A percentile compares a stretch with the other conserved stretches of the same genome.
phyloP scores from a whole-genome alignment of 2,797 vertebrate species.

The Heterohyrax brucei region DNA sequence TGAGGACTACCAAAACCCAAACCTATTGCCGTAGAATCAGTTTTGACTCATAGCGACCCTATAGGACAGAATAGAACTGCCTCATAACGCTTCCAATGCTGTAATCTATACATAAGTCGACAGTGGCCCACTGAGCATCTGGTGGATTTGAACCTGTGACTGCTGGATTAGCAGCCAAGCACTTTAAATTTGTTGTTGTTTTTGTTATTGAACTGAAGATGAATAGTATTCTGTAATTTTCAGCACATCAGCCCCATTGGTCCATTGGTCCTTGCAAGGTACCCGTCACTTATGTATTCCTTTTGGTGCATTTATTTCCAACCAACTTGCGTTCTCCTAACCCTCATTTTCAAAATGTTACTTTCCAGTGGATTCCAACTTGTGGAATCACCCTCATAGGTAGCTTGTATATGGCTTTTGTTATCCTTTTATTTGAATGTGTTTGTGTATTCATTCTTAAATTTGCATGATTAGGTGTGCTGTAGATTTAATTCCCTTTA shows the following conservation, averaged over 20 bases:
- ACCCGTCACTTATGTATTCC: background rate
- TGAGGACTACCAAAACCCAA: background rate
- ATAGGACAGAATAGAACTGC: no score
- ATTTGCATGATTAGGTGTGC: constrained; percentile 14
- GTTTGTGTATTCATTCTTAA: constrained; percentile 49
- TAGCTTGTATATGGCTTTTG: background rate
- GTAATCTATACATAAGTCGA: no score
- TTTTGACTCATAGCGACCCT: no score
- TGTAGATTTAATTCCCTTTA: constrained; percentile 37
- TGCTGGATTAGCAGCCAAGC: background rate
- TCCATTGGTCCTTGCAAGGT: background rate
- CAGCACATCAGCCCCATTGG: background rate
- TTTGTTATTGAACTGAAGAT: background rate
- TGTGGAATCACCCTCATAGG: background rate
- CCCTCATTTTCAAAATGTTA: background rate
- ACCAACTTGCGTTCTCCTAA: background rate
- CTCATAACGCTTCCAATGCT: no score
- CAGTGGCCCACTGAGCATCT: no score
- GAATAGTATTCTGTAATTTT: background rate
- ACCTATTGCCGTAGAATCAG: background rate
- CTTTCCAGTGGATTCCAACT: background rate
- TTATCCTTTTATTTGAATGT: background rate
- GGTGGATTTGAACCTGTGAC: no score
- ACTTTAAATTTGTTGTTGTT: constrained; percentile 2
- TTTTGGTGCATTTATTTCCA: background rate